These are phyloP conservation scores for Ploceus nigricollis DNA, from an alignment of 2,113 vertebrate species.

Conservation along the genomic window DNA sequence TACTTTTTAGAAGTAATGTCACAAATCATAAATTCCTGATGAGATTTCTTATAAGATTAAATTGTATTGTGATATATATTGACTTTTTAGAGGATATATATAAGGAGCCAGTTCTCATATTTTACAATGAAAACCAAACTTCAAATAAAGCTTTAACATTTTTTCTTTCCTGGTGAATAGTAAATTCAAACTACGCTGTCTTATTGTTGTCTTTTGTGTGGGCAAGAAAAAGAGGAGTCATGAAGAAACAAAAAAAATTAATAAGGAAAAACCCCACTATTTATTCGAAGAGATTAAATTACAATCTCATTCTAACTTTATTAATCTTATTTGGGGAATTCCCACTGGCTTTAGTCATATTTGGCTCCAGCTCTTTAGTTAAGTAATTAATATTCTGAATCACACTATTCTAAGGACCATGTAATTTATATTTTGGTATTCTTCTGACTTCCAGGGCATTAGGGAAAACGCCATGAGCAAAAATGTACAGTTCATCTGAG, in stretches of 20 bases:
- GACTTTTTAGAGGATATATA: background rate
- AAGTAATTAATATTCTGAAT: constrained; percentile 19
- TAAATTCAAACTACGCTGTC: background rate
- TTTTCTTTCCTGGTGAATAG: background rate
- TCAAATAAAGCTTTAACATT: background rate
- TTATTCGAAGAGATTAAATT: background rate
- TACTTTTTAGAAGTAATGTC: background rate
- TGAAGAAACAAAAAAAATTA: background rate
- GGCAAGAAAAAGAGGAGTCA: background rate
- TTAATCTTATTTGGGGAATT: background rate
- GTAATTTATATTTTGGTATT: background rate
- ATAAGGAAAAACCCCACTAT: background rate
- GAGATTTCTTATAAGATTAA: background rate
- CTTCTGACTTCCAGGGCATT: background rate
- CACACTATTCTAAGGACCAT: background rate
- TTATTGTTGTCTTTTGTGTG: background rate
- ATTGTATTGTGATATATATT: background rate
- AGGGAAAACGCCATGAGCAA: background rate
- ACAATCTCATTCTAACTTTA: background rate
- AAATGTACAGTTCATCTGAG: background rate
- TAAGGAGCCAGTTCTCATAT: background rate
- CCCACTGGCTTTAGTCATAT: background rate
- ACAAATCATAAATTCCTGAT: background rate
- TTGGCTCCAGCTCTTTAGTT: background rate
- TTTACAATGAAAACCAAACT: background rate